phyloP scores from a whole-genome alignment of 2,888 invertebrate genomes.

The Cabera pusaria region DNA sequence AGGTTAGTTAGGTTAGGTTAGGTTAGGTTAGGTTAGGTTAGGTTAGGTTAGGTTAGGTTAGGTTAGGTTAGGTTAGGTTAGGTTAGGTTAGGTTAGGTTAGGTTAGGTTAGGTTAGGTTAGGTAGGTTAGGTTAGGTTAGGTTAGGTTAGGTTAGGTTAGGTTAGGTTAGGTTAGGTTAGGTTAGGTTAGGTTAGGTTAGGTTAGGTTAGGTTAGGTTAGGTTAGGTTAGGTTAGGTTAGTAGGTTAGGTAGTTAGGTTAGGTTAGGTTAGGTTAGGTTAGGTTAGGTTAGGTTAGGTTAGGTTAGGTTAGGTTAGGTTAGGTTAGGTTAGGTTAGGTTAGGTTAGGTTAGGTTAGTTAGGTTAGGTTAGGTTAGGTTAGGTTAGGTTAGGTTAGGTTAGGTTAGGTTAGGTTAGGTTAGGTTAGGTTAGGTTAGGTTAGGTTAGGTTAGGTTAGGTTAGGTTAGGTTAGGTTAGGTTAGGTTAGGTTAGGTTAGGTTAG shows the following conservation, averaged over 20 bases:
- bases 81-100: conserved; percentile 21
- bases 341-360: conserved; percentile 27
- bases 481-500: conserved; percentile 22
- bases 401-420: conserved; percentile 27
- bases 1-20: conserved; percentile 21
- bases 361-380: conserved; percentile 22
- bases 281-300: conserved; percentile 24
- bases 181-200: conserved; percentile 24
- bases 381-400: conserved; percentile 25
- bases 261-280: conserved; percentile 24
- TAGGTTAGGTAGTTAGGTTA: conserved; percentile 26
- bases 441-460: conserved; percentile 23
- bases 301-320: conserved; percentile 13
- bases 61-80: conserved; percentile 21
- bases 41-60: conserved; percentile 25
- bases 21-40: conserved; percentile 26
- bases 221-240: conserved; percentile 30
- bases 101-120: conserved; percentile 21
- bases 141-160: conserved; percentile 19
- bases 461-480: conserved; percentile 28
- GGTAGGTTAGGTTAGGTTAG: conserved; percentile 21
- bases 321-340: conserved; percentile 14
- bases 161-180: conserved; percentile 27
- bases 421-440: conserved; percentile 30
- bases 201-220: conserved; percentile 22